Evolutionary conservation across 2,113 vertebrate species (phyloP).

Genomic region (Labeo rohita): DNA sequence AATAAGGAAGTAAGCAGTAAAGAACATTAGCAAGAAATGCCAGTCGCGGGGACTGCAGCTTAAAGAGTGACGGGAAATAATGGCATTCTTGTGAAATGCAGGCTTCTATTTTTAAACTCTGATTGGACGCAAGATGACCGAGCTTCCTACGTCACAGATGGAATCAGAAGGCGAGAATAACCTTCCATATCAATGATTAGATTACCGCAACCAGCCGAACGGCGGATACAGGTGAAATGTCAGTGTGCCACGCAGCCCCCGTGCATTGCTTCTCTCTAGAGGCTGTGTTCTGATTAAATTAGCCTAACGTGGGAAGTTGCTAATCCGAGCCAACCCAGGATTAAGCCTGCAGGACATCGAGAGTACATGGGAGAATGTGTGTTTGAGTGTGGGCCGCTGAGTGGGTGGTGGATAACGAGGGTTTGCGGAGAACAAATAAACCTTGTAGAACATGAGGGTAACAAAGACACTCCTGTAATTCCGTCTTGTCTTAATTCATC

Average conservation of each 20-base stretch:
- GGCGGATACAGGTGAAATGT: conserved; percentile 45
- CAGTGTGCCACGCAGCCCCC: conserved; percentile 20
- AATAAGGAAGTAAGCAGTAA: conserved; percentile 31
- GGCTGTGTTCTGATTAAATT: conserved; percentile 69
- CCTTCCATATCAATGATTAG: conserved; percentile 67
- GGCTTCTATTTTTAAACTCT: conserved; percentile 71
- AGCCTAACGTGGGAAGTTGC: conserved; percentile 70
- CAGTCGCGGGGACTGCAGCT: conserved; percentile 37
- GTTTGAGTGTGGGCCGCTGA: conserved; percentile 63
- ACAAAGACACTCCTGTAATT: conserved; percentile 12
- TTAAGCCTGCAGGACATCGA: conserved; percentile 62
- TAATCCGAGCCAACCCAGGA: conserved; percentile 71
- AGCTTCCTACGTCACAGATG: conserved; percentile 67
- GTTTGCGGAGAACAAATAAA: conserved; percentile 49
- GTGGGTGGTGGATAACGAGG: conserved; percentile 50
- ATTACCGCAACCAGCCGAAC: conserved; percentile 62
- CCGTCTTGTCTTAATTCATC: conserved; percentile 5
- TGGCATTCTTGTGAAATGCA: conserved; percentile 51
- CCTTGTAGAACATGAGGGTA: conserved; percentile 41
- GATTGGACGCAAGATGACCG: conserved; percentile 57
- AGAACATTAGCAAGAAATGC: conserved; percentile 34
- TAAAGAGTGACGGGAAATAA: conserved; percentile 56
- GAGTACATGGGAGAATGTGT: conserved; percentile 68
- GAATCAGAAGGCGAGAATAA: conserved; percentile 66
- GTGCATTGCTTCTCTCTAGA: conserved; percentile 26